Percentiles rank a stretch among this genome's conserved stretches.
Evolutionary conservation across 2,888 invertebrate genomes (phyloP).

Genomic region (Nephrotoma flavescens): DNA sequence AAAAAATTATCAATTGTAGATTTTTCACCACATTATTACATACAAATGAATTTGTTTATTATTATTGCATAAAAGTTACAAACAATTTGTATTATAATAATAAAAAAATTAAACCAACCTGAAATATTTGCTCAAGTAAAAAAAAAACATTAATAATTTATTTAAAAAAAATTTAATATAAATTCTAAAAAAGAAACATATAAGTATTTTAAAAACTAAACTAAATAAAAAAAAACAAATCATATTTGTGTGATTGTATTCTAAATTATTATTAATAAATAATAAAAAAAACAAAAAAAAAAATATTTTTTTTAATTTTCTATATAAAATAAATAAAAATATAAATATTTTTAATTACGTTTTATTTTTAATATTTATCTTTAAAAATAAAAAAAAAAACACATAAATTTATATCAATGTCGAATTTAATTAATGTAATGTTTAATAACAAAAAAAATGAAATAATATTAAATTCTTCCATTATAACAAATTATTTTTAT

Average conservation of each 20-base stretch:
- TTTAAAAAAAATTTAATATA: neutral
- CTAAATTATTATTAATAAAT: neutral
- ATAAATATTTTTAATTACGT: conserved; percentile 35
- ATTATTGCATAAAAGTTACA: neutral
- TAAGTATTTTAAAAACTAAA: neutral
- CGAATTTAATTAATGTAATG: conserved; percentile 41
- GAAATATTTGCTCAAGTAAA: neutral
- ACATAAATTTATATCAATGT: conserved; percentile 33
- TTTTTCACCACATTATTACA: neutral
- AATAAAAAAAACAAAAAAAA: neutral
- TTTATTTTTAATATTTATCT: neutral
- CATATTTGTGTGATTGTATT: neutral
- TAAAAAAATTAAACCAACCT: neutral
- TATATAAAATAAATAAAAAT: conserved; percentile 24
- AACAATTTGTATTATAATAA: neutral
- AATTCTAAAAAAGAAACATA: neutral
- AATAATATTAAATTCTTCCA: conserved; percentile 30
- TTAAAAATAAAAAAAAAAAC: conserved; percentile 25
- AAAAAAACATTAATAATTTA: neutral
- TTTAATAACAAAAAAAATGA: conserved; percentile 24
- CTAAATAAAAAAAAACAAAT: neutral
- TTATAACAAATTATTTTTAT: neutral
- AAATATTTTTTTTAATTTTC: neutral
- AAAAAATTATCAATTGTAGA: neutral
- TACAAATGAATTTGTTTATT: neutral